Conservation (phyloP, 2,888 invertebrate genomes). For the Nebria brevicollis region DNA sequence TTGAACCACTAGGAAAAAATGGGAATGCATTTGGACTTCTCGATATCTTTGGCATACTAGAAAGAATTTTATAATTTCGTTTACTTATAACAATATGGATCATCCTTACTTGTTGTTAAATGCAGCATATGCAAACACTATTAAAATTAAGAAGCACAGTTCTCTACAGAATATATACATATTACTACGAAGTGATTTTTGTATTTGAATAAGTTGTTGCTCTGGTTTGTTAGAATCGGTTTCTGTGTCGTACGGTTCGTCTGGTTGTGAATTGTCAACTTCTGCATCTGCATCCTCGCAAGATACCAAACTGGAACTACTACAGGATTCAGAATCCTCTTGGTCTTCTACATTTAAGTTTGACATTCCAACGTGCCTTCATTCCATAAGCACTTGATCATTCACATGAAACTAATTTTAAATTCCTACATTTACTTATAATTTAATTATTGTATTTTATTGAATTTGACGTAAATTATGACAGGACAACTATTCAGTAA, state of each 20-base stretch:
- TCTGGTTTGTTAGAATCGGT: background rate
- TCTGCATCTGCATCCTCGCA: conserved; percentile 18
- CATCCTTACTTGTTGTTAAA: conserved; percentile 75
- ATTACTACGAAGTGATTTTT: conserved; percentile 53
- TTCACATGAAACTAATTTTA: background rate
- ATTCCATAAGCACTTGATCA: conserved; percentile 18
- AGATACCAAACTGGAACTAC: background rate
- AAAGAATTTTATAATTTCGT: conserved; percentile 50
- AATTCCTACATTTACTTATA: conserved; percentile 10
- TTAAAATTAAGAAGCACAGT: conserved; percentile 71
- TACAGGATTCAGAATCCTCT: conserved; percentile 22
- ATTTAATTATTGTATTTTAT: conserved; percentile 17
- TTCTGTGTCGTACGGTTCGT: background rate
- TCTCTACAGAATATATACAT: conserved; percentile 74
- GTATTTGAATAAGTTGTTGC: conserved; percentile 27
- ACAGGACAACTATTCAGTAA: background rate
- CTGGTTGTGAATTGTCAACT: conserved; percentile 6
- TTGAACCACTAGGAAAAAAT: conserved; percentile 76
- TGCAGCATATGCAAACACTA: conserved; percentile 76
- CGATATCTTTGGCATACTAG: conserved; percentile 68
- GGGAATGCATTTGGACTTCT: conserved; percentile 71
- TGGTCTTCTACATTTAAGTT: conserved; percentile 21
- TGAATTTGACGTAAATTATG: conserved; percentile 17
- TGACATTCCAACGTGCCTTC: conserved; percentile 23
- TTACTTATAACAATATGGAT: conserved; percentile 12